Conservation (phyloP, 1,140 invertebrate genomes). For the Bicyclus anynana region DNA sequence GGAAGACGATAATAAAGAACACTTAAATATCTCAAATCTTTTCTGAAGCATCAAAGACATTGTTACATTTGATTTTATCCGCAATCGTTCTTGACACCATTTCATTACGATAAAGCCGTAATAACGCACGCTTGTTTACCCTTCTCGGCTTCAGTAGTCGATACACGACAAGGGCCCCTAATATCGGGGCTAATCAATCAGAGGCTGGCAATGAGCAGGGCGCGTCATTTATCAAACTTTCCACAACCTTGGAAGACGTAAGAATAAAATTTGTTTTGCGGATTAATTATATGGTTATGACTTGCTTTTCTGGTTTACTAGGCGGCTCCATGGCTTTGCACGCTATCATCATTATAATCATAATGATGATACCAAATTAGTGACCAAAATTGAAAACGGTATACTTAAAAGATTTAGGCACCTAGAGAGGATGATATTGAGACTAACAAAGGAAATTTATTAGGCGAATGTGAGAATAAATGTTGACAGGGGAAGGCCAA, state of each 20-base stretch:
- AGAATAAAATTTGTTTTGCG: neutral
- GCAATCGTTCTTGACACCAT: neutral
- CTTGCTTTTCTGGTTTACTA: neutral
- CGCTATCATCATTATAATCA: no score
- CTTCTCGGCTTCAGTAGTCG: slow-evolving; percentile 4
- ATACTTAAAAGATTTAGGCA: no score
- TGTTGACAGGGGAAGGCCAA: no score
- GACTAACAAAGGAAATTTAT: no score
- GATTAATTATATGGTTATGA: neutral
- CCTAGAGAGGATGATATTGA: no score
- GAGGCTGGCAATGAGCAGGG: slow-evolving; percentile 1
- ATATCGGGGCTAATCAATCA: slow-evolving; percentile 12
- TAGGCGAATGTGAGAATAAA: no score
- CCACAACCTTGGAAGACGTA: neutral
- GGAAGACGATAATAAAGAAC: no score
- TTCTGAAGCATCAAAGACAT: no score
- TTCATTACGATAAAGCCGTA: slow-evolving; percentile 1
- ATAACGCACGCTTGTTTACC: slow-evolving; percentile 11
- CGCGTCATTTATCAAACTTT: slow-evolving; percentile 8
- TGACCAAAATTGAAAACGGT: no score
- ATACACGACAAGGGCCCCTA: neutral
- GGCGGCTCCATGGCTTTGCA: neutral
- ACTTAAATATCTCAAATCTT: no score
- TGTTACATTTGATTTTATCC: neutral
- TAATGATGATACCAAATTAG: no score